A percentile compares a stretch with the other conserved stretches of the same genome.
These are phyloP conservation scores for Nebria brevicollis DNA, from an alignment of 2,888 invertebrate species.

Conservation along the genomic window DNA sequence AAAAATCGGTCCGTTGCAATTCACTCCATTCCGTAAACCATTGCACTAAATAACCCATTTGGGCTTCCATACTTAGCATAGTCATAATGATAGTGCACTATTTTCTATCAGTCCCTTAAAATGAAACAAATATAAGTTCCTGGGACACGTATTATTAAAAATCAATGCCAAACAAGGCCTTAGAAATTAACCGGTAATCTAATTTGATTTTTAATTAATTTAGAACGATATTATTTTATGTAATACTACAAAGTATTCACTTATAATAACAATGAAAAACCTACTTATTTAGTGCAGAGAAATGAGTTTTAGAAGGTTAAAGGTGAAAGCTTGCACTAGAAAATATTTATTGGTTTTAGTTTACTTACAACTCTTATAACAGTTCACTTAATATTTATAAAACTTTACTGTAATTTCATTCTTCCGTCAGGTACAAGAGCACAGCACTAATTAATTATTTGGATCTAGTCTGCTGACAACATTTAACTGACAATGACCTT, in stretches of 20 bases:
- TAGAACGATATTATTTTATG: neutral
- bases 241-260: neutral
- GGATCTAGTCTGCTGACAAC: slow-evolving; percentile 32
- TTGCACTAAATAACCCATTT: slow-evolving; percentile 82
- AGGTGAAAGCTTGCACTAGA: slow-evolving; percentile 31
- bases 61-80: slow-evolving; percentile 72
- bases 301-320: slow-evolving; percentile 42
- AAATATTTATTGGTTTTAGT: slow-evolving; percentile 10
- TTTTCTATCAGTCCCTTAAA: slow-evolving; percentile 44
- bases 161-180: neutral
- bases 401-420: slow-evolving; percentile 36
- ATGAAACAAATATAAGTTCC: slow-evolving; percentile 1
- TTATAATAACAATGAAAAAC: neutral
- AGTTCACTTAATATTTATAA: neutral
- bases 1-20: slow-evolving; percentile 84
- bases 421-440: slow-evolving; percentile 35
- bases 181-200: neutral
- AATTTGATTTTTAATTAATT: neutral
- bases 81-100: slow-evolving; percentile 55
- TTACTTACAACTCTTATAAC: slow-evolving; percentile 23
- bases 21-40: slow-evolving; percentile 94
- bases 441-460: slow-evolving; percentile 40
- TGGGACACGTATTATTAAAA: neutral
- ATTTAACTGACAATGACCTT: slow-evolving; percentile 55
- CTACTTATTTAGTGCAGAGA: slow-evolving; percentile 19